Evolutionary conservation across 2,113 vertebrate species (phyloP), one percentile per base, ranked within the genome.

Genomic region (Pelobates fuscus): DNA sequence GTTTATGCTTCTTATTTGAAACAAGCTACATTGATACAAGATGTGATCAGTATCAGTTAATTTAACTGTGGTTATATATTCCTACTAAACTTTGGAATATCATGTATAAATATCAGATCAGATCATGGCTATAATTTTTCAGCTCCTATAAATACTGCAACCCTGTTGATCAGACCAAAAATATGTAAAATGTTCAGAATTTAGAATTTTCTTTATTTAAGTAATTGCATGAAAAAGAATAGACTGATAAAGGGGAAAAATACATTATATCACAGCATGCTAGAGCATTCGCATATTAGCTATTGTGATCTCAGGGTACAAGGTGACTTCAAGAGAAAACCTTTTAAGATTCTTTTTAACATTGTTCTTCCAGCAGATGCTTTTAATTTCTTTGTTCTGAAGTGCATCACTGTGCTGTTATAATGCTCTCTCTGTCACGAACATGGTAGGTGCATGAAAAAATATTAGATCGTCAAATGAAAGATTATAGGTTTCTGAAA

Each of bases 391-490:
- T 30, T 63, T 54, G 18, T 73, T 57, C 14, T 7, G 21, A n/a
- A n/a, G 70, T 24, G 44, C 41, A 62, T 71, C 58, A 30, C 58
- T 14, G 18, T 17, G 44, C 41, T 1, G 14, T 30, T 27, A 49
- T 25, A 73, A 52, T 63, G 58, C 58, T 30, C 29, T 52, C 43
- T 62, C n/a, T 72, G 24, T 69, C 65, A 27, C 49, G 24, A 71
- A 29, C 70, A 20, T 26, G 14, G 43, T 60, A 26, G 70, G 60
- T 37, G 44, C 59, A 11, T 20, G 44, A 21, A 59, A 20, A 43
- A 52, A 72, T 41, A 63, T 72, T 63, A 32, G 70, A 63, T 54
- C 61, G n/a, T 24, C 59, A 73, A 73, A 73, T 73, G 43, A 73
- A 73, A 73, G 70, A 63, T 63, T 72, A 52, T 5, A 12, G 21